These are phyloP conservation scores for Phataginus tetradactyla DNA, from an alignment of 2,797 vertebrate genomes.

Conservation along the genomic window DNA sequence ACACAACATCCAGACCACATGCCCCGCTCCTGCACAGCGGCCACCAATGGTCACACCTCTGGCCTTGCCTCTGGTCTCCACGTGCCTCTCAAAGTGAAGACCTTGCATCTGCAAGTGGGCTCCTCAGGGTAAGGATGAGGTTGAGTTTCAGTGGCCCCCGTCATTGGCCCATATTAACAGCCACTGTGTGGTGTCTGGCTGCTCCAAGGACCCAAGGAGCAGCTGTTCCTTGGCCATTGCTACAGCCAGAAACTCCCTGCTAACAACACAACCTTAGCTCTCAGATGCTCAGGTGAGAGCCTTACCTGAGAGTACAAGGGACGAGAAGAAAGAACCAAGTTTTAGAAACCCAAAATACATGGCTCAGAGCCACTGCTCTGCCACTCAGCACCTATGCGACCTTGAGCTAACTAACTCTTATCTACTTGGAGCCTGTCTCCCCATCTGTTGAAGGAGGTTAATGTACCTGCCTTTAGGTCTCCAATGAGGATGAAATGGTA, in stretches of 20 bases:
- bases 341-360: background rate
- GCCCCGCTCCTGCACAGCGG: background rate
- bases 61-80: background rate
- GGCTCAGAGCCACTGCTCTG: background rate
- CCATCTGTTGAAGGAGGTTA: background rate
- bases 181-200: fast-evolving
- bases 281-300: background rate
- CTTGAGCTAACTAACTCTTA: background rate
- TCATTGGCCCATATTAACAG: fast-evolving
- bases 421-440: background rate
- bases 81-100: background rate
- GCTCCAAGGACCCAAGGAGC: background rate
- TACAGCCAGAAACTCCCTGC: background rate
- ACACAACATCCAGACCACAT: background rate
- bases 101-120: background rate
- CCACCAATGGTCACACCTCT: fast-evolving
- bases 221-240: background rate
- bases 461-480: background rate
- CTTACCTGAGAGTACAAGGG: background rate
- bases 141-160: background rate
- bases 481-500: background rate
- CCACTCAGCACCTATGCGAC: background rate
- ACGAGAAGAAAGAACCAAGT: background rate
- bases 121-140: background rate
- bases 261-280: background rate